These are phyloP conservation scores for Trissolcus japonicus DNA, from an alignment of 2,888 invertebrate species.

Conservation along the genomic window DNA sequence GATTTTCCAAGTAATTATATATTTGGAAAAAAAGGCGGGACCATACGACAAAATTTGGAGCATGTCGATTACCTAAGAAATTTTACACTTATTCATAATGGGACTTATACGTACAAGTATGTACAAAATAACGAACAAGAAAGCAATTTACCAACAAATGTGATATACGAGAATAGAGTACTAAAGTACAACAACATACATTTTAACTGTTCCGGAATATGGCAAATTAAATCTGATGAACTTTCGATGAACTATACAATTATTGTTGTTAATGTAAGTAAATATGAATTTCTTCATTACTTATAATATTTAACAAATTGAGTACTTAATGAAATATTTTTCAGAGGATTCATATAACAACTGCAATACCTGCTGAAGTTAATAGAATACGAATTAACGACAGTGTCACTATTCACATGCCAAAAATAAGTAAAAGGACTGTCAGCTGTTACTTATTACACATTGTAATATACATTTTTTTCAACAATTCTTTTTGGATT, in stretches of 20 bases:
- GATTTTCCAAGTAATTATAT: too few relatives aligned
- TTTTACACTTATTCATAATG: not conserved
- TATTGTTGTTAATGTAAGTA: not conserved
- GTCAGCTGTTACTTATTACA: not conserved
- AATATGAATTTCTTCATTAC: not conserved
- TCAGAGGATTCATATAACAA: not conserved
- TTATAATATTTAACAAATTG: not conserved
- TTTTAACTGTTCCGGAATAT: not conserved
- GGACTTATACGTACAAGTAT: not conserved
- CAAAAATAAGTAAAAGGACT: constrained; percentile 2
- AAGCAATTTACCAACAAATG: too few relatives aligned
- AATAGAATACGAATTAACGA: not conserved
- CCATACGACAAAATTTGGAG: too few relatives aligned
- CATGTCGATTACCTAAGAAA: too few relatives aligned
- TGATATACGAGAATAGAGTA: not conserved
- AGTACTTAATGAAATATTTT: not conserved
- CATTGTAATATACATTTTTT: not conserved
- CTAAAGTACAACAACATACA: not conserved
- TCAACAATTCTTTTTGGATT: too few relatives aligned
- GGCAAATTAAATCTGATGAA: not conserved
- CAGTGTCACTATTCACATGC: constrained; percentile 7
- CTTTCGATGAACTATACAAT: not conserved
- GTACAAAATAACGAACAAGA: too few relatives aligned
- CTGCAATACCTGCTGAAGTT: not conserved
- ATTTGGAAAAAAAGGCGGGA: not conserved